Base-by-base conservation (phyloP, 1,140 invertebrate species). In the Neodiprion fabricii region DNA sequence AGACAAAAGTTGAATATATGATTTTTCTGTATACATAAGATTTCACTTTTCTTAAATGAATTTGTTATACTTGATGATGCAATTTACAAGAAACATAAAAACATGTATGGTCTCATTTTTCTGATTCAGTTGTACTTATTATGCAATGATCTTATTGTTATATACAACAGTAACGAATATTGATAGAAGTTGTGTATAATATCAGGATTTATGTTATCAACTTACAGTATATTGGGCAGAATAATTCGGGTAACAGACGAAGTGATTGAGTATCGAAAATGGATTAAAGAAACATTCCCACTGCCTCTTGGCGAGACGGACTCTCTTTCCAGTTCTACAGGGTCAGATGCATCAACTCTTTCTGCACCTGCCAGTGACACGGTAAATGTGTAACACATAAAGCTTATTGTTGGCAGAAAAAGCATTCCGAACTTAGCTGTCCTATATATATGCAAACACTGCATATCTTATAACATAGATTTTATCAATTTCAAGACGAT, bases 211-310 rank as follows among this genome's bases (percentile, higher is more conserved):
- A 70, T 70, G 65, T 78, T 79, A 53, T 73, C 67, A 78, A 67
- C 78, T 85, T 81, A 82, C 82, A 93, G 93, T 89, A 95, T 96
- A 85, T 90, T 98, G 76, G 96, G 96, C 77, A 93, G 97, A 79
- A 96, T 99, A 78, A 92, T 99, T 74, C 92, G 95, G 78, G 94
- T 98, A 74, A 97, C 96, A 14, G 96, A 98, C 88, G 95, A 98
- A 88, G 97, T 98, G 67, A 94, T 98, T 80, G 92, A 95, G 71
- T 98, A 98, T 86, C 92, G 97, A 76, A 91, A 91, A 77, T 94
- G 93, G 92, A 92, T 94, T 78, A 91, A 91, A 76, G 90, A 92
- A 81, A 92, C 90, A 79, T 93, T 93, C 88, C 87, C 83, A 71
- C 74, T 81, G 69, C 79, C 79, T 72, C 77, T 82, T 65, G 80